Evolutionary conservation across 2,113 vertebrate species (phyloP), one percentile per base, ranked within the genome.

Genomic region (Nerophis ophidion): DNA sequence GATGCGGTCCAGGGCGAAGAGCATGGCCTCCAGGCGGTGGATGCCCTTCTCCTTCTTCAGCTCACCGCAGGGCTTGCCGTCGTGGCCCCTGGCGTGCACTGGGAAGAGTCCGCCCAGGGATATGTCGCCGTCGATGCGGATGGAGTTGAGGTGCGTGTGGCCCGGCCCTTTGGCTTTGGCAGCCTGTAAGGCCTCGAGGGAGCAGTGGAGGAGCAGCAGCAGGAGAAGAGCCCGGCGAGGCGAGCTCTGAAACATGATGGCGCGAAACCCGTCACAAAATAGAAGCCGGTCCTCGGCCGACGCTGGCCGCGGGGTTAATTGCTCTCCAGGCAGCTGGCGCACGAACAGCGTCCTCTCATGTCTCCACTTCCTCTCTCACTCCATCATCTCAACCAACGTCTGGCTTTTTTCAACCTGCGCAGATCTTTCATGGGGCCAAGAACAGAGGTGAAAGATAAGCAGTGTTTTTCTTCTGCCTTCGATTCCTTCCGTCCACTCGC

Each of bases 31-130:
- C 71, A 99, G 84, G 48, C 96, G 90, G 62, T 99, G 96, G 68
- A 99, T 93, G 36, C 96, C 96, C 74, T 99, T 99, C 77, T 99
- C 96, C 81, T 98, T 99, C 86, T 99, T 99, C 45, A 99, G 91
- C 79, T 99, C 96, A 40, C 96, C 96, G 0, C 96, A 99, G 51
- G 95, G 90, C 71, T 94, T 96, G 71, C 96, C 96, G 72, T 97
- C 95, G 0, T 90, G 79, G n/a, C 96, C 95, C 17, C 96, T 89
- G 50, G 93, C 91, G 0, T 99, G 96, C 34, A 99, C 96, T 0
- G 96, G 96, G 81, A 99, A 99, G 57, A 99, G 92, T 60, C 96
- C 96, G 8, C 96, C 96, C 49, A 99, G 85, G 0, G 96, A 95
- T 84, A 99, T 94, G 77, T 99, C 96, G 16, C 96, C 96, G 44